These are phyloP conservation scores for Syngnathus floridae DNA, from an alignment of 2,113 vertebrate genomes.

Conservation along the genomic window DNA sequence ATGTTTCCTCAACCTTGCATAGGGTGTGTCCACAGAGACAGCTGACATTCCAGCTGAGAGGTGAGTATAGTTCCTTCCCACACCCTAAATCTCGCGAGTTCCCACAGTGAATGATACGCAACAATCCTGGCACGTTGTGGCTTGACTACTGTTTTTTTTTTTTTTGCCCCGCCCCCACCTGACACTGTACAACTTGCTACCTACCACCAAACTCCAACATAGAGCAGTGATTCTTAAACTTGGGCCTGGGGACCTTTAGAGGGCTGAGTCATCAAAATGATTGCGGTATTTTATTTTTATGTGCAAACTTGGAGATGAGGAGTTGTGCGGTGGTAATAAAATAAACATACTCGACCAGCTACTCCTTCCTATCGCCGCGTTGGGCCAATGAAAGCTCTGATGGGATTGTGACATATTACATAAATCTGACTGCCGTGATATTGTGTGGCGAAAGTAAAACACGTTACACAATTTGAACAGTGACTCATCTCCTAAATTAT, in stretches of 20 bases:
- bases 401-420: not conserved
- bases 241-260: not conserved
- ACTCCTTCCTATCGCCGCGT: not conserved
- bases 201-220: not conserved
- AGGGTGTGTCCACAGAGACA: slow-evolving; percentile 68
- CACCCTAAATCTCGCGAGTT: slow-evolving; percentile 58
- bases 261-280: not conserved
- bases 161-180: not conserved
- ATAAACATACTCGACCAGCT: not conserved
- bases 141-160: slow-evolving; percentile 19
- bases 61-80: slow-evolving; percentile 66
- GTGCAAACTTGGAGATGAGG: not conserved
- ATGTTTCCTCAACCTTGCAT: slow-evolving; percentile 40
- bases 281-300: not conserved
- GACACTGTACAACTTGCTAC: not conserved
- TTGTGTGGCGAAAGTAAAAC: slow-evolving; percentile 24
- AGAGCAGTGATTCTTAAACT: not conserved
- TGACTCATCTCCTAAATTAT: slow-evolving; percentile 39
- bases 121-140: slow-evolving; percentile 23
- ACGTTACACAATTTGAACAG: slow-evolving; percentile 39
- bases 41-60: slow-evolving; percentile 72
- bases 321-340: not conserved
- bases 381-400: too few species aligned
- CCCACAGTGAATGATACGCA: slow-evolving; percentile 37
- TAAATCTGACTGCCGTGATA: not conserved